Conservation (phyloP, 2,113 vertebrate genomes). For the Rhea americana region DNA sequence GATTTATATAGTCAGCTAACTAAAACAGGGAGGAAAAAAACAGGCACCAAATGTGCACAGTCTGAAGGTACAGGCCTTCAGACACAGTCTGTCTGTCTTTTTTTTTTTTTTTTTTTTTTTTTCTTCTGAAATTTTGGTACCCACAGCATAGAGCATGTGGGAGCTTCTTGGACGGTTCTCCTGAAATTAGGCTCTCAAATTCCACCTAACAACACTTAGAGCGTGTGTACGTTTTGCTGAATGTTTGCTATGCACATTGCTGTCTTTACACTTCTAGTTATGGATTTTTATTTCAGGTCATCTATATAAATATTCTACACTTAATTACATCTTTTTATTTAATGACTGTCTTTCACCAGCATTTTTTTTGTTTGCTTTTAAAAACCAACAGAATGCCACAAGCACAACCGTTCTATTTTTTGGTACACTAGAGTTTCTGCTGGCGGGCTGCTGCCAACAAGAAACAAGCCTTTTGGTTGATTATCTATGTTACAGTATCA, state of each 20-base stretch:
- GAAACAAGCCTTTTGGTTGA: neutral
- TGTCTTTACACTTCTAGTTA: neutral
- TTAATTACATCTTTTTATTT: neutral
- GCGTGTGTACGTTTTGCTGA: rapidly evolving
- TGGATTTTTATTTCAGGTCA: neutral
- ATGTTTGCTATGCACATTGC: neutral
- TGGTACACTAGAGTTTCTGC: neutral
- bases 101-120: neutral
- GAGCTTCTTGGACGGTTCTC: neutral
- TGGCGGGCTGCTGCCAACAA: neutral
- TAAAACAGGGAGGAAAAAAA: neutral
- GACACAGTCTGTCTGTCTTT: neutral
- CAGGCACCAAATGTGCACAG: neutral
- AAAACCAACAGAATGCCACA: neutral
- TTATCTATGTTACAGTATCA: neutral
- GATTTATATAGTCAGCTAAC: neutral
- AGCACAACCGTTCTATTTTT: neutral
- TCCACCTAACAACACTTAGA: neutral
- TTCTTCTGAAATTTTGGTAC: neutral
- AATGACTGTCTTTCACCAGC: neutral
- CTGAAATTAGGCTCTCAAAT: neutral
- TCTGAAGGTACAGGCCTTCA: neutral
- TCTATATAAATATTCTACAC: neutral
- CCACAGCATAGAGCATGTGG: neutral
- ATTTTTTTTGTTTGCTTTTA: neutral